These are phyloP conservation scores for Columba janthina DNA, from an alignment of 2,113 vertebrate genomes.

Conservation along the genomic window DNA sequence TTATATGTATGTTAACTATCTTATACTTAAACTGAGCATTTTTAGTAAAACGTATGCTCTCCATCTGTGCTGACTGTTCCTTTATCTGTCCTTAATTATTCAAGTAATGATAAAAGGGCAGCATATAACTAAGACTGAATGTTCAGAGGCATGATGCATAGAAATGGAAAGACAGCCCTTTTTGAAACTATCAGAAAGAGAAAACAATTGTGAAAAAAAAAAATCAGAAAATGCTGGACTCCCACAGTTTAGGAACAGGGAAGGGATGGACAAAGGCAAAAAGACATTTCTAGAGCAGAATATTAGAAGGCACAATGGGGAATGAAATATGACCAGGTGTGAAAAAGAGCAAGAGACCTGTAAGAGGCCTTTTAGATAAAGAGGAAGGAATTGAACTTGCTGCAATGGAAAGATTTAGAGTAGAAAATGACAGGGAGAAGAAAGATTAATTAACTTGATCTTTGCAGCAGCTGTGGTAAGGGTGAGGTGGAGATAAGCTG, in stretches of 20 bases:
- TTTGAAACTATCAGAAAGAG: neutral
- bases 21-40: neutral
- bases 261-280: neutral
- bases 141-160: neutral
- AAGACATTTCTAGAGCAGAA: neutral
- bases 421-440: neutral
- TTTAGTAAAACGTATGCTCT: neutral
- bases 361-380: neutral
- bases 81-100: neutral
- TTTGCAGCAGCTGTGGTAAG: neutral
- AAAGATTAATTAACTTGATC: neutral
- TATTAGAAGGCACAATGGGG: neutral
- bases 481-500: neutral
- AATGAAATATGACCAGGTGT: neutral
- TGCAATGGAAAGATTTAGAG: neutral
- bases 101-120: neutral
- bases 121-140: rapidly evolving
- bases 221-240: neutral
- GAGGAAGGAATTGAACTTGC: neutral
- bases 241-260: neutral
- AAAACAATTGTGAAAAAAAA: neutral
- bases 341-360: neutral
- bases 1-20: neutral
- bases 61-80: neutral
- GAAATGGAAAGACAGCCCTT: neutral